Evolutionary conservation across 2,888 invertebrate genomes (phyloP).

Genomic region (Euphydryas editha): DNA sequence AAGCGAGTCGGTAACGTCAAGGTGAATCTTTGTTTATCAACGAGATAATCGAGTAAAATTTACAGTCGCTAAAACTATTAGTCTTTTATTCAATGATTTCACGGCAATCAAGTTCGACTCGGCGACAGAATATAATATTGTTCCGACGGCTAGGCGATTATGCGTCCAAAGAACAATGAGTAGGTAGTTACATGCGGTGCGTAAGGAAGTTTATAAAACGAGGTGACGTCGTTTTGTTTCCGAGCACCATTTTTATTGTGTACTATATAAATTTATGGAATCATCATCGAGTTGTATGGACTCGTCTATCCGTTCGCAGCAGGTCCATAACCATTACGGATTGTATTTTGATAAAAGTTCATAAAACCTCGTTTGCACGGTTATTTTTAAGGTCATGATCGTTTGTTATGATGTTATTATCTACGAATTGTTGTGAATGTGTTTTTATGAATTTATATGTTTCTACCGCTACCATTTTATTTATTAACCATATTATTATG

Average conservation of each 20-base stretch:
- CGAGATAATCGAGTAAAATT: constrained; percentile 48
- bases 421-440: neutral
- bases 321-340: constrained; percentile 79
- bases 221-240: constrained; percentile 78
- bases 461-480: neutral
- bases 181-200: constrained; percentile 48
- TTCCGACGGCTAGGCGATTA: constrained; percentile 14
- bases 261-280: constrained; percentile 83
- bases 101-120: constrained; percentile 65
- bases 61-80: constrained; percentile 60
- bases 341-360: constrained; percentile 76
- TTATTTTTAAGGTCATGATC: constrained; percentile 21
- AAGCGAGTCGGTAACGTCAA: constrained; percentile 64
- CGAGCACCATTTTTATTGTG: constrained; percentile 76
- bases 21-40: constrained; percentile 58
- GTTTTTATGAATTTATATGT: neutral
- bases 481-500: neutral
- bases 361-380: constrained; percentile 68
- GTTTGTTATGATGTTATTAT: constrained; percentile 25
- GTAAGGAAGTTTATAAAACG: constrained; percentile 66
- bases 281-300: constrained; percentile 81
- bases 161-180: constrained; percentile 58
- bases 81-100: constrained; percentile 65
- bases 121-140: constrained; percentile 41
- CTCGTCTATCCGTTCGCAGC: constrained; percentile 72